These are phyloP conservation scores for Brachionus asplanchnoidis DNA, from an alignment of 1,140 invertebrate genomes.

Conservation along the genomic window DNA sequence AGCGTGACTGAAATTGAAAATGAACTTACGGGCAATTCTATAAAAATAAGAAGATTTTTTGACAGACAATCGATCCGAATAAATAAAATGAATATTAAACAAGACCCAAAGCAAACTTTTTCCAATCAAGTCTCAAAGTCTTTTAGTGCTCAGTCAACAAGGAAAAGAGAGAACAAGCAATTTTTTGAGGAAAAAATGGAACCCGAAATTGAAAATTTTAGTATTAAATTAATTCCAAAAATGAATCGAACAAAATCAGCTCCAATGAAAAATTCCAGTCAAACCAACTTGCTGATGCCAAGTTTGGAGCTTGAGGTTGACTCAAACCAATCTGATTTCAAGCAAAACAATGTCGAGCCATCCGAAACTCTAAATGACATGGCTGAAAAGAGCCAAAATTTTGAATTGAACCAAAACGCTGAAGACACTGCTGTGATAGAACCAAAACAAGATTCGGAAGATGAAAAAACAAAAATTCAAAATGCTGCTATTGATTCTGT, in stretches of 20 bases:
- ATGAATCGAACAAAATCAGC: not conserved
- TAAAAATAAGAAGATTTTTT: conserved; percentile 29
- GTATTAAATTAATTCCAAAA: not conserved
- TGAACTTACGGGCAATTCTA: not conserved
- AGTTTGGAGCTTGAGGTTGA: not conserved
- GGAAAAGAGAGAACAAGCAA: not conserved
- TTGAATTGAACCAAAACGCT: not conserved
- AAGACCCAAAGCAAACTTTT: not conserved
- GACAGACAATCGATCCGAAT: conserved; percentile 11
- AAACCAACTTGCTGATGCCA: not conserved
- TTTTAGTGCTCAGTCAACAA: not conserved
- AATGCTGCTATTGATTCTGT: not conserved
- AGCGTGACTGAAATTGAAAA: conserved; percentile 34
- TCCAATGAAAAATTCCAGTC: not conserved
- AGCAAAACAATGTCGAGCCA: not conserved
- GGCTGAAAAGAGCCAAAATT: not conserved
- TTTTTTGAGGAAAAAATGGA: not conserved
- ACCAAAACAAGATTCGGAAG: not conserved
- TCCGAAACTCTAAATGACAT: not conserved
- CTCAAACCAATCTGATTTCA: not conserved
- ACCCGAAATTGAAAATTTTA: conserved; percentile 5
- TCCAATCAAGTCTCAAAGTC: not conserved
- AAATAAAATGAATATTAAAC: not conserved
- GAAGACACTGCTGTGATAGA: not conserved
- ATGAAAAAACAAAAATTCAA: not conserved